Percentiles rank a stretch among this genome's conserved stretches.
phyloP scores from a whole-genome alignment of 2,113 vertebrate genomes.

The Pao palembangensis region DNA sequence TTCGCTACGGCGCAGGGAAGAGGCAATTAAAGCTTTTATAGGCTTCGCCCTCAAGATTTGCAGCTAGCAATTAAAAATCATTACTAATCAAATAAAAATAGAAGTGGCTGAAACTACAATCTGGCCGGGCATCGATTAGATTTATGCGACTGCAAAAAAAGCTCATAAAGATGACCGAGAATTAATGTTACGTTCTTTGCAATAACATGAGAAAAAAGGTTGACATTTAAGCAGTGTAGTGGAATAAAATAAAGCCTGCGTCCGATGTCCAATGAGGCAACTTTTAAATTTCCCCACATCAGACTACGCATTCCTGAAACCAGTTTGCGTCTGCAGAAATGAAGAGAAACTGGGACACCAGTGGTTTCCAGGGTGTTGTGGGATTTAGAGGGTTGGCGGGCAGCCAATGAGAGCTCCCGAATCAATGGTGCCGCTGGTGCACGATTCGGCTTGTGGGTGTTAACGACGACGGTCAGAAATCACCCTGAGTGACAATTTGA shows the following conservation, averaged over 20 bases:
- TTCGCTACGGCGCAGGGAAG: conserved; percentile 58
- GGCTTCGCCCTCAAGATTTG: conserved; percentile 65
- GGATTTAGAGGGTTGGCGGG: conserved; percentile 77
- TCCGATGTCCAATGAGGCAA: conserved; percentile 45
- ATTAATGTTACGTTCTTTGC: conserved; percentile 51
- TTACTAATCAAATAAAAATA: conserved; percentile 79
- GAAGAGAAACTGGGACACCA: conserved; percentile 52
- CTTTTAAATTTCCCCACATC: conserved; percentile 40
- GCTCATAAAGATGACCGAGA: conserved; percentile 43
- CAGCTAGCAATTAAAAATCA: conserved; percentile 75
- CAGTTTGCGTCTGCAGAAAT: conserved; percentile 45
- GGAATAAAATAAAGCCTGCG: conserved; percentile 40
- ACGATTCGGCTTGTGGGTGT: conserved; percentile 71
- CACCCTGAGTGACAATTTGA: conserved; percentile 80
- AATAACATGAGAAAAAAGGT: conserved; percentile 50
- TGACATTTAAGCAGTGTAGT: conserved; percentile 38
- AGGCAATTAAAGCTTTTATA: conserved; percentile 73
- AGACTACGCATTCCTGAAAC: conserved; percentile 32
- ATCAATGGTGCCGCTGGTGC: conserved; percentile 78
- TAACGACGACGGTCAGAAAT: conserved; percentile 82
- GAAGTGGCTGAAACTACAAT: conserved; percentile 66
- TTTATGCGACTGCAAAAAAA: conserved; percentile 53
- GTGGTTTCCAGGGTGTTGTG: conserved; percentile 70
- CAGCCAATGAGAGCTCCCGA: conserved; percentile 73
- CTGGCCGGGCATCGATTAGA: conserved; percentile 46